Evolutionary conservation across 2,888 invertebrate genomes (phyloP), one percentile per base, ranked within the genome.

Genomic region (Heteropelma amictum): DNA sequence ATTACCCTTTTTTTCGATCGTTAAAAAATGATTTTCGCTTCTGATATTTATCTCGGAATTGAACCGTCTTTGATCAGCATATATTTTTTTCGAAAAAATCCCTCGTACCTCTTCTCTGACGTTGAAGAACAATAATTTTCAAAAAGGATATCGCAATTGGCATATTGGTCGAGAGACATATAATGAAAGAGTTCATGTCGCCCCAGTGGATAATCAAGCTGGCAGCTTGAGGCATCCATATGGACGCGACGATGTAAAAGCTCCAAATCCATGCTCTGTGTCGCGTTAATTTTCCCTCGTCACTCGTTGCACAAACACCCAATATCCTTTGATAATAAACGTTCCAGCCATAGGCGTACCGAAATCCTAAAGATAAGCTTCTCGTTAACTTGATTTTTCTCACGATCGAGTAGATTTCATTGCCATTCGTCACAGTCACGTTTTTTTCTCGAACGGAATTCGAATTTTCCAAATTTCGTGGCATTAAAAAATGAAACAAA

Each of bases 91-190:
- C n/a, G n/a, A n/a, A n/a, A n/a, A n/a, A n/a, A n/a, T n/a, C n/a
- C 19, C 12, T 23, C 21, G 12, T 61, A 84, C 83, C 78, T 58
- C 80, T 63, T 77, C 74, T 79, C 38, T 83, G 70, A 33, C 74
- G 77, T 60, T 81, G 80, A 38, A 81, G 72, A n/a, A 80, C 76
- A 1, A 81, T 17, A 0, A 83, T 21, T 76, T 85, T 84, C 7
- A 78, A 28, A 3, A 77, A 49, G 0, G 82, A 80, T 17, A 81
- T 81, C 0, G 76, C 77, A 1, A 78, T 72, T 0, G 84, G 79
- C 19, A 84, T 76, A 40, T 82, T 84, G 33, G 79, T 72, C 0
- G 85, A 81, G 1, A 84, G 61, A 54, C 83, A 84, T 23, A 83
- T 82, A 5, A 85, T 69, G 19, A 80, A 61, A 23, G 74, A 33